Evolutionary conservation across 2,113 vertebrate genomes (phyloP).

Genomic region (Aldabrachelys gigantea): DNA sequence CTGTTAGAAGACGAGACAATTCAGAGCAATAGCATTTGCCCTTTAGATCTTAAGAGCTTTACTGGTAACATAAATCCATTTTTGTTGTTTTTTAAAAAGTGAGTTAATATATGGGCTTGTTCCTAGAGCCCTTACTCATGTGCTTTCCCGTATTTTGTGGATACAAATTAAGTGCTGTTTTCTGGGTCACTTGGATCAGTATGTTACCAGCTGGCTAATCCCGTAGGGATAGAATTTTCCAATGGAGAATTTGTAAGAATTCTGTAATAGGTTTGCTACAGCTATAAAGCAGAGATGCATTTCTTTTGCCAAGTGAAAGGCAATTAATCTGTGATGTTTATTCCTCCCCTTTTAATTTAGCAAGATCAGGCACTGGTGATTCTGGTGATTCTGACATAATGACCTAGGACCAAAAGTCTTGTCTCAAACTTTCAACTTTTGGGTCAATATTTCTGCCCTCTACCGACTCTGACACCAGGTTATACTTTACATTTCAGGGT

Average conservation of each 20-base stretch:
- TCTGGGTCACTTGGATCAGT: neutral
- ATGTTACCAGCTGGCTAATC: neutral
- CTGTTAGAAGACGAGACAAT: neutral
- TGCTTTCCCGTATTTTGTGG: accelerated
- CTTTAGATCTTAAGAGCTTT: neutral
- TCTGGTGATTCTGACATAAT: neutral
- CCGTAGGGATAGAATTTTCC: constrained; percentile 15
- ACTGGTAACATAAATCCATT: neutral
- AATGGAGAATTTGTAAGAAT: neutral
- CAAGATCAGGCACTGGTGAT: neutral
- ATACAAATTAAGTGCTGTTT: constrained; percentile 6
- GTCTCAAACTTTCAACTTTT: neutral
- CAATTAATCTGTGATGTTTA: constrained; percentile 19
- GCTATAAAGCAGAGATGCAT: neutral
- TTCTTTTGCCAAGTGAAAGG: constrained; percentile 31
- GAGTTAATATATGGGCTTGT: neutral
- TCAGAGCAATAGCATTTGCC: neutral
- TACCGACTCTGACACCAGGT: neutral
- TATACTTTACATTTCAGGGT: neutral
- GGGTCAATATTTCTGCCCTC: neutral
- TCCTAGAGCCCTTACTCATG: neutral
- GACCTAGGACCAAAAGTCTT: neutral
- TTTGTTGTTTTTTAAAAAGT: accelerated
- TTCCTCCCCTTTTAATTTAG: accelerated
- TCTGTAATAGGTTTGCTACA: constrained; percentile 6